Evolutionary conservation across 1,140 invertebrate genomes (phyloP), one percentile per base, ranked within the genome.

Genomic region (Trissolcus basalis): DNA sequence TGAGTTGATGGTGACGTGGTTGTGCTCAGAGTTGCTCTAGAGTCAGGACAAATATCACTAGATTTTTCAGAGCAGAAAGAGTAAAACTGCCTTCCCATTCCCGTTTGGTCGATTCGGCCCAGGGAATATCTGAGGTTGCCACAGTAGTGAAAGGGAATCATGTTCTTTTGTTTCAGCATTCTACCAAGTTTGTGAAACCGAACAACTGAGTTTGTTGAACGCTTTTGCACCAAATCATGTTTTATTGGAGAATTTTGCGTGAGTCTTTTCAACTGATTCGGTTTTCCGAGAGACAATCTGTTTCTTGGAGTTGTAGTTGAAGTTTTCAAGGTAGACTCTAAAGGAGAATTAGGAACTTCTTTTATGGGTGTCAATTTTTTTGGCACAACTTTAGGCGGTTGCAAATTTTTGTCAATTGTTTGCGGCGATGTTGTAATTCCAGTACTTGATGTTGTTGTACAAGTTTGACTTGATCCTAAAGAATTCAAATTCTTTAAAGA

Each of bases 101-200:
- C 7, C 3, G 12, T 63, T 35, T 44, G 5, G 16, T 56, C 47
- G n/a, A 32, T 48, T 10, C 49, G 6, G 16, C 6, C 10, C 27
- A 71, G 10, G 8, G 19, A 54, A 39, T 58, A 8, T 3, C 35
- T 32, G 9, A 72, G 39, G 9, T 10, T 12, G 0, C 63, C 63
- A 44, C 32, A 14, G 43, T 74, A 74, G 35, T 67, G 56, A 51
- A 74, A 74, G 1, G 63, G 56, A 35, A 67, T 36, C 0, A 35
- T 63, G 27, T 45, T 68, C 12, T 27, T 36, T 5, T n/a, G 14
- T 47, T 61, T 73, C 2, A 14, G 10, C 50, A 67, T 44, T 61
- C 55, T 65, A 4, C 70, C 70, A 19, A 65, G 70, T 54, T 61
- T 67, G 6, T 55, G 56, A 19, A 73, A 73, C n/a, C 14, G 14